A percentile compares a stretch with the other conserved stretches of the same genome.
Evolutionary conservation across 2,888 invertebrate genomes (phyloP).

Genomic region (Cephus runcator): DNA sequence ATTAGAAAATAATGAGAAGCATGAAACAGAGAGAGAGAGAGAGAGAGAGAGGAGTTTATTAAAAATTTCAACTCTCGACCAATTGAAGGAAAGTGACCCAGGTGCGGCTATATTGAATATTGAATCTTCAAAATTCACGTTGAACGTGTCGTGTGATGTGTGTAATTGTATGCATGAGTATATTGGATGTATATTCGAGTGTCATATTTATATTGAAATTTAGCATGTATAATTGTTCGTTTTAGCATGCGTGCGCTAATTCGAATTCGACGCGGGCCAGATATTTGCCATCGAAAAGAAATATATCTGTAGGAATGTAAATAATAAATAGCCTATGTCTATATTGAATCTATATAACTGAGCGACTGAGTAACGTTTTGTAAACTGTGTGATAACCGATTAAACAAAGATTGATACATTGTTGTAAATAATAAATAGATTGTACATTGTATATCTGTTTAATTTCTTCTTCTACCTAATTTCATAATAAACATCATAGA

Average conservation of each 20-base stretch:
- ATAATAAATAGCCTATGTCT: conserved; percentile 6
- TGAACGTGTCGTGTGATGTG: conserved; percentile 32
- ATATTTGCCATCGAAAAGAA: not conserved
- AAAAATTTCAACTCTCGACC: not conserved
- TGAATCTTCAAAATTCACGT: conserved; percentile 23
- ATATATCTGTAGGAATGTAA: conserved; percentile 6
- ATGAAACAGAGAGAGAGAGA: not conserved
- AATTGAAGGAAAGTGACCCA: not conserved
- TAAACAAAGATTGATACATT: conserved; percentile 50
- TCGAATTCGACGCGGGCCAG: not conserved
- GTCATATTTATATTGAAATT: conserved; percentile 24
- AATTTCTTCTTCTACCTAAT: not conserved
- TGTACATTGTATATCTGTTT: conserved; percentile 43
- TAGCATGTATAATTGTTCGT: not conserved
- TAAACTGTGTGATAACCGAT: conserved; percentile 54
- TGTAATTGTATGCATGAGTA: conserved; percentile 9
- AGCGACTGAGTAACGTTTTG: conserved; percentile 50
- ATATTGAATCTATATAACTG: conserved; percentile 16
- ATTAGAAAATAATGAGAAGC: not conserved
- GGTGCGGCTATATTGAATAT: not conserved
- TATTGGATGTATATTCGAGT: conserved; percentile 24
- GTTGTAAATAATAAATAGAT: conserved; percentile 62
- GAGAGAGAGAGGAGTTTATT: not conserved
- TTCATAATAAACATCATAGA: no score
- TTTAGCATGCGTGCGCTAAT: not conserved